A percentile compares a stretch with the other conserved stretches of the same genome.
Evolutionary conservation across 1,140 invertebrate species (phyloP).

Genomic region (Heterodera carotae): DNA sequence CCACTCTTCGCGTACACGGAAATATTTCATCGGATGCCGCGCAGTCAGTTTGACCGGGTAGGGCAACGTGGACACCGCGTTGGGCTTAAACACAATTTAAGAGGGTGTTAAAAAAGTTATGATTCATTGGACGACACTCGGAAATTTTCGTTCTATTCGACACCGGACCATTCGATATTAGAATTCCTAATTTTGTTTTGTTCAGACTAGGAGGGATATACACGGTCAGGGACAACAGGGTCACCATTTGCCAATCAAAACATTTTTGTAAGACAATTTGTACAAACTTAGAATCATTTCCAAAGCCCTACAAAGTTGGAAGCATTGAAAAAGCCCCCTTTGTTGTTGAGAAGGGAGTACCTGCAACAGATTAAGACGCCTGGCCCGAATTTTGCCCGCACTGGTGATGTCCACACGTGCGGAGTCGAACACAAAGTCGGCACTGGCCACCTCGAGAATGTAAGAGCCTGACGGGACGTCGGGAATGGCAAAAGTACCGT

Average conservation of each 20-base stretch:
- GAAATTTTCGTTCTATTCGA: too few species aligned
- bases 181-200: too few species aligned
- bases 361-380: conserved; percentile 91
- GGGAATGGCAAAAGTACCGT: conserved; percentile 87
- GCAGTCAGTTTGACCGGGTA: conserved; percentile 59
- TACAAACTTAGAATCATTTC: too few species aligned
- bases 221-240: too few species aligned
- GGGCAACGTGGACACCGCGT: conserved; percentile 52
- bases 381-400: conserved; percentile 90
- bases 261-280: not conserved
- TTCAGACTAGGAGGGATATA: too few species aligned
- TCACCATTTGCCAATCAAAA: too few species aligned
- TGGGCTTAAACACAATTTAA: conserved; percentile 47
- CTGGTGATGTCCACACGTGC: conserved; percentile 90
- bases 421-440: conserved; percentile 86
- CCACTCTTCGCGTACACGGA: conserved; percentile 63
- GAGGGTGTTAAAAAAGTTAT: too few species aligned
- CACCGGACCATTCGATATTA: conserved; percentile 5
- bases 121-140: too few species aligned
- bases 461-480: conserved; percentile 91
- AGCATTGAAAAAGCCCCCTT: too few species aligned
- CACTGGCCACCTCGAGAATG: conserved; percentile 86
- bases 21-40: conserved; percentile 62
- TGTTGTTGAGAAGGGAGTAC: too few species aligned
- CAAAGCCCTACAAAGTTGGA: too few species aligned